Conservation (phyloP, 2,888 invertebrate genomes). For the Rhagophthalmus giganteus region DNA sequence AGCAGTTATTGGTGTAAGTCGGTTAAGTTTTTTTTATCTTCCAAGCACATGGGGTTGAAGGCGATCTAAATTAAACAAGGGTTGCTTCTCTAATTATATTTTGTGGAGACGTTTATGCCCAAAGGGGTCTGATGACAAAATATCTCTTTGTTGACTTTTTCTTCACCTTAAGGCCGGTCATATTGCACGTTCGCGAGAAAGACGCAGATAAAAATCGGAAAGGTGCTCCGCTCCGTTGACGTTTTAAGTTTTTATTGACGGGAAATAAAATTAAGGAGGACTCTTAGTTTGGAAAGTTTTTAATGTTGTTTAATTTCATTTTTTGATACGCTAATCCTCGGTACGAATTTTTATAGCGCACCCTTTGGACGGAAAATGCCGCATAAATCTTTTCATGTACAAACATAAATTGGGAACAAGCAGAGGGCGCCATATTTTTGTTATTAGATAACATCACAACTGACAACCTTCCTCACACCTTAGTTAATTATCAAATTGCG, state of each 20-base stretch:
- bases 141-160: constrained; percentile 40
- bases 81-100: constrained; percentile 45
- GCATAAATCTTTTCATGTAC: constrained; percentile 10
- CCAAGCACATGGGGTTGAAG: constrained; percentile 40
- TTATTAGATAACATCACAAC: constrained; percentile 17
- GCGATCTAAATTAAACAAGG: constrained; percentile 42
- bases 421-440: constrained; percentile 1
- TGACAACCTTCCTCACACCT: constrained; percentile 25
- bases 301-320: constrained; percentile 18
- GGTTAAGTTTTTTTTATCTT: constrained; percentile 44
- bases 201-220: too few species aligned
- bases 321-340: constrained; percentile 3
- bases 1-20: constrained; percentile 52
- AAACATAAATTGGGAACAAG: constrained; percentile 7
- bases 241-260: constrained; percentile 29
- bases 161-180: constrained; percentile 20
- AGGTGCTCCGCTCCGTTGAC: constrained; percentile 3
- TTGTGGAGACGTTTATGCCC: constrained; percentile 44
- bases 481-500: constrained; percentile 27
- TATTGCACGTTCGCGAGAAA: constrained; percentile 10
- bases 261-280: constrained; percentile 28
- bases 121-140: constrained; percentile 45
- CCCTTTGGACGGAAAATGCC: not conserved
- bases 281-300: constrained; percentile 26
- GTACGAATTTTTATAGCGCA: constrained; percentile 4